Percentiles rank a stretch among this genome's conserved stretches.
These are phyloP conservation scores for Eueremaeus valkanovi DNA, from an alignment of 2,888 invertebrate species.

Conservation along the genomic window DNA sequence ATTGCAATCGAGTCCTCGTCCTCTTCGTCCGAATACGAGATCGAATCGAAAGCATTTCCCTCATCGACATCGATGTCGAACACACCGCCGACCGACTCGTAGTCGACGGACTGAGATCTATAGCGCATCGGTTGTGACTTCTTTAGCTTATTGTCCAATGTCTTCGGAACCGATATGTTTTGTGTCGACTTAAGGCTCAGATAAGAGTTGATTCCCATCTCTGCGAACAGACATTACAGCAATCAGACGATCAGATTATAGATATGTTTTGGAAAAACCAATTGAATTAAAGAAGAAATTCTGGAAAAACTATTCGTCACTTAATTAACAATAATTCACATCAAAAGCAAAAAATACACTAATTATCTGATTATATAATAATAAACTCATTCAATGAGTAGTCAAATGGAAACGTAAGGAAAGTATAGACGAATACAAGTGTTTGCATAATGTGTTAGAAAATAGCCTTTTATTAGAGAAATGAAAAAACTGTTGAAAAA, in stretches of 20 bases:
- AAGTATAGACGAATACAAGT: not conserved
- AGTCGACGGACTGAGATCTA: slow-evolving; percentile 29
- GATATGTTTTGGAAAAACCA: not conserved
- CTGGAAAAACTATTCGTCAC: not conserved
- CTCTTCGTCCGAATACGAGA: slow-evolving; percentile 7
- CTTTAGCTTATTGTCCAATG: not conserved
- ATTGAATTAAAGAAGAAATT: not conserved
- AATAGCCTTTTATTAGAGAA: not conserved
- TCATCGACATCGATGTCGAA: slow-evolving; percentile 27
- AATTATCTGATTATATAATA: no score
- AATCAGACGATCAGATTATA: no score
- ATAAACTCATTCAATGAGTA: no score
- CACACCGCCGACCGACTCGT: slow-evolving; percentile 13
- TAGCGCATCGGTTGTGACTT: slow-evolving; percentile 9
- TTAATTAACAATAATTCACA: no score
- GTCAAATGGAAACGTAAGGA: not conserved
- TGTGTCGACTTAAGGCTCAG: not conserved
- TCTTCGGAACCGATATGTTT: not conserved
- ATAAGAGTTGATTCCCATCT: not conserved
- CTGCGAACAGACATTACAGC: not conserved
- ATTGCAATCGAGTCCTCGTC: not conserved
- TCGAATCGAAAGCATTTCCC: slow-evolving; percentile 30
- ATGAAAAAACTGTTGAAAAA: not conserved
- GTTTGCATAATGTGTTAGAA: no score
- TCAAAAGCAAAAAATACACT: no score